Base-by-base conservation (phyloP, 2,113 vertebrate genomes). In the Mola mola region DNA sequence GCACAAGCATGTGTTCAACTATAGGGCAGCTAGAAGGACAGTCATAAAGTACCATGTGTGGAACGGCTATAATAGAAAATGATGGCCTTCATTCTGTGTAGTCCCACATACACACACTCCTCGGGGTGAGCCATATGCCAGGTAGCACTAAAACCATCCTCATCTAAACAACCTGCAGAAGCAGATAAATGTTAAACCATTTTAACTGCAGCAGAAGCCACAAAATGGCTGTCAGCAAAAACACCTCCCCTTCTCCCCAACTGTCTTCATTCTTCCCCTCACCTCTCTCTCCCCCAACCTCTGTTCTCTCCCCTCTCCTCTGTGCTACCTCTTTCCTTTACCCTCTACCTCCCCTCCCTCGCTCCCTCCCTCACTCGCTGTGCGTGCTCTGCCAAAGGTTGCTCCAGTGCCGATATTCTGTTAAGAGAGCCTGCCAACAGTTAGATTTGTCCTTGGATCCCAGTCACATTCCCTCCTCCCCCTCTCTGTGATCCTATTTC, bases 381-480 rank as follows among this genome's bases (percentile, higher is more conserved):
- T 84, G 68, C 71, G 68, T 20, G 62, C 75, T 66, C 87, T 91
- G 90, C 90, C 91, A 92, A 91, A 90, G 92, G 89, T 90, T 92
- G 84, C 87, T 91, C 88, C 86, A 83, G 89, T 78, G 88, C 88
- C 88, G 89, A 91, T 89, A 89, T 90, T 91, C 88, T 81, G 85
- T 78, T 83, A 79, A 84, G 86, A 87, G 84, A 68, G 78, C 53
- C 88, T 90, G 90, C 91, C 92, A 93, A 92, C 90, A 90, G 90
- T 91, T 84, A 88, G 88, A 88, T 92, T 91, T 91, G 91, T 92
- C 90, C 91, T 92, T 93, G 91, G 88, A 92, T 88, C 79, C 65
- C 47, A 31, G 85, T 87, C 83, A 81, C 68, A 71, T 64, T 66
- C 75, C 78, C 83, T 55, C 77, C 66, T 38, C 72, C 44, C 36